Conservation (phyloP, 2,888 invertebrate species). For the Syrista parreyssii region DNA sequence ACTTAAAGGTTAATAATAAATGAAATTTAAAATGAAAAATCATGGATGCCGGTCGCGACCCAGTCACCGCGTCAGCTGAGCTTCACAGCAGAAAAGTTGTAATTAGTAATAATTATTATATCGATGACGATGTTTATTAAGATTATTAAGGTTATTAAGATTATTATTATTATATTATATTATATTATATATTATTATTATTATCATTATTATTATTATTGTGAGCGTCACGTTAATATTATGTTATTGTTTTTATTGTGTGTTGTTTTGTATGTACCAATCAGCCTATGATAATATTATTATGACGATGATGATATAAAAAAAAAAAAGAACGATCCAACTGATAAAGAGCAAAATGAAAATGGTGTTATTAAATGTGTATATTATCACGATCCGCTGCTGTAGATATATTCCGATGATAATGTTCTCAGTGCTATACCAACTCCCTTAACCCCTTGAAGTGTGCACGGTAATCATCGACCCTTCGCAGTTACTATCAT, state of each 20-base stretch:
- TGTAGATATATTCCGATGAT: constrained; percentile 7
- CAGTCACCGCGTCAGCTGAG: constrained; percentile 51
- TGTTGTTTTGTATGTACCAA: constrained; percentile 69
- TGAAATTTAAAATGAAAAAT: constrained; percentile 30
- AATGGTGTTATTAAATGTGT: constrained; percentile 60
- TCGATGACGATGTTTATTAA: constrained; percentile 58
- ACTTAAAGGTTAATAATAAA: constrained; percentile 13
- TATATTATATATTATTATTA: constrained; percentile 65
- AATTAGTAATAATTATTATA: constrained; percentile 61
- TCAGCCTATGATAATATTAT: constrained; percentile 55
- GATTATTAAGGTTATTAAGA: constrained; percentile 57
- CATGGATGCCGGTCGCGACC: constrained; percentile 48
- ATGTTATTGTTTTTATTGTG: constrained; percentile 67
- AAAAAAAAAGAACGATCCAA: constrained; percentile 49
- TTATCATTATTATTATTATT: constrained; percentile 63
- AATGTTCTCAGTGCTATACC: not conserved
- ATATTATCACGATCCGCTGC: constrained; percentile 49
- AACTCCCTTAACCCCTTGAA: not conserved
- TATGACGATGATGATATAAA: constrained; percentile 37
- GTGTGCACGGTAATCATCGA: not conserved
- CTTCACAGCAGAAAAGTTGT: constrained; percentile 54
- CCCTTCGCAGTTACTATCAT: not conserved
- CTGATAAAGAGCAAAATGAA: constrained; percentile 45
- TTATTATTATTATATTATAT: constrained; percentile 43
- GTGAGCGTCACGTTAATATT: constrained; percentile 66